phyloP scores from a whole-genome alignment of 2,888 invertebrate species.

The Drosophila villosipedis region DNA sequence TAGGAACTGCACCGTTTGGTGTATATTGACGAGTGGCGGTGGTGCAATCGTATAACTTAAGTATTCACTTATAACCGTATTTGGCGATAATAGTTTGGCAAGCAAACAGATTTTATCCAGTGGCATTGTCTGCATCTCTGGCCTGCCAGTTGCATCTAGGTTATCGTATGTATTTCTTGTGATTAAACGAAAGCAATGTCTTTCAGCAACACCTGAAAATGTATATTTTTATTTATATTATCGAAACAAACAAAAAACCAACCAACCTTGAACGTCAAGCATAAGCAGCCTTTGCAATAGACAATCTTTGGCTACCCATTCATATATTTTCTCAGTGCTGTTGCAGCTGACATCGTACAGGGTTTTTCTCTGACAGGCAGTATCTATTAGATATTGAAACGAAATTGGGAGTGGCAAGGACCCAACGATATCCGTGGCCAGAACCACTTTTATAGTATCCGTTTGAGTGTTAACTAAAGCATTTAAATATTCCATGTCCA shows the following conservation, averaged over 20 bases:
- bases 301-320: conserved; percentile 61
- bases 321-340: conserved; percentile 39
- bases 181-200: conserved; percentile 57
- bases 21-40: conserved; percentile 47
- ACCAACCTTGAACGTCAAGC: conserved; percentile 50
- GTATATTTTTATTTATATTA: not conserved
- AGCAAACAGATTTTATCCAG: conserved; percentile 62
- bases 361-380: conserved; percentile 40
- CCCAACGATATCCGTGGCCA: conserved; percentile 61
- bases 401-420: conserved; percentile 45
- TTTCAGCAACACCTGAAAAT: conserved; percentile 11
- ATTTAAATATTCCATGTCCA: conserved; percentile 47
- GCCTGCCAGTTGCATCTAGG: conserved; percentile 21
- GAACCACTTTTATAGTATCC: conserved; percentile 42
- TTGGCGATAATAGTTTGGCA: conserved; percentile 54
- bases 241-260: not conserved
- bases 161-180: conserved; percentile 26
- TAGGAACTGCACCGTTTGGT: conserved; percentile 88
- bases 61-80: conserved; percentile 58
- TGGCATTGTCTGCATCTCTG: conserved; percentile 47
- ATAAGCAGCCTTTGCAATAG: conserved; percentile 46
- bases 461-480: conserved; percentile 19
- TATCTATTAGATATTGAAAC: conserved; percentile 65
- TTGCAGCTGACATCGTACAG: conserved; percentile 36
- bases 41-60: conserved; percentile 47